phyloP scores from a whole-genome alignment of 2,113 vertebrate species.

The Tetraodon nigroviridis region DNA sequence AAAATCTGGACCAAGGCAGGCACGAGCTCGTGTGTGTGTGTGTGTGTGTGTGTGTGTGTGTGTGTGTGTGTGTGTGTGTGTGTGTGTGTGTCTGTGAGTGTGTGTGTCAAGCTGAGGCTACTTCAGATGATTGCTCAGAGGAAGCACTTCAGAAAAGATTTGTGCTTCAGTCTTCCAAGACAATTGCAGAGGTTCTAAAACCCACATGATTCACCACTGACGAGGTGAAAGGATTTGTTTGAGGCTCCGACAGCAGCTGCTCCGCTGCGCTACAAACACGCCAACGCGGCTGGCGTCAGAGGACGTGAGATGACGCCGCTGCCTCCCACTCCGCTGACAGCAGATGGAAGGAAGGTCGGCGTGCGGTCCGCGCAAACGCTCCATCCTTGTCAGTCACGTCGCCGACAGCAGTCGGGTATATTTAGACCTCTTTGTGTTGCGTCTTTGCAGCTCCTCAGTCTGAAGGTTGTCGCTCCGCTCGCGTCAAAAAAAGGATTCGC shows the following conservation, averaged over 20 bases:
- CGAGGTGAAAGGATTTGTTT: not conserved
- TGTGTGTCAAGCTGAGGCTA: slow-evolving; percentile 16
- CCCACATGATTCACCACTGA: slow-evolving; percentile 17
- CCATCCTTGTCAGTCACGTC: slow-evolving; percentile 19
- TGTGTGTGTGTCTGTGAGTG: slow-evolving; percentile 12
- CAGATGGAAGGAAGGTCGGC: slow-evolving; percentile 19
- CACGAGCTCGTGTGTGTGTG: too few relatives aligned
- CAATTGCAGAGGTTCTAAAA: slow-evolving; percentile 16
- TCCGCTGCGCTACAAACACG: slow-evolving; percentile 11
- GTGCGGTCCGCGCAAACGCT: slow-evolving; percentile 11
- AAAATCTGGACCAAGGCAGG: not conserved
- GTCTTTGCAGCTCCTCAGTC: not conserved
- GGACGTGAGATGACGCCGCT: slow-evolving; percentile 22
- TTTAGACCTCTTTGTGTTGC: slow-evolving; percentile 9
- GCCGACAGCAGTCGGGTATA: slow-evolving; percentile 6
- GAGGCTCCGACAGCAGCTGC: not conserved
- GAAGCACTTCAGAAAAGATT: too few relatives aligned
- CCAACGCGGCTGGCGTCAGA: slow-evolving; percentile 5
- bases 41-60: slow-evolving; percentile 8
- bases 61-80: not conserved
- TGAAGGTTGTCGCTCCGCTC: not conserved
- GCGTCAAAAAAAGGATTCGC: not conserved
- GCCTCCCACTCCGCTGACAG: slow-evolving; percentile 36
- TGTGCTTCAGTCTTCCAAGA: too few relatives aligned
- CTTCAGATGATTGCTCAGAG: slow-evolving; percentile 53